A percentile compares a stretch with the other conserved stretches of the same genome.
Conservation (phyloP, 2,113 vertebrate species). For the Chrysochloris asiatica region DNA sequence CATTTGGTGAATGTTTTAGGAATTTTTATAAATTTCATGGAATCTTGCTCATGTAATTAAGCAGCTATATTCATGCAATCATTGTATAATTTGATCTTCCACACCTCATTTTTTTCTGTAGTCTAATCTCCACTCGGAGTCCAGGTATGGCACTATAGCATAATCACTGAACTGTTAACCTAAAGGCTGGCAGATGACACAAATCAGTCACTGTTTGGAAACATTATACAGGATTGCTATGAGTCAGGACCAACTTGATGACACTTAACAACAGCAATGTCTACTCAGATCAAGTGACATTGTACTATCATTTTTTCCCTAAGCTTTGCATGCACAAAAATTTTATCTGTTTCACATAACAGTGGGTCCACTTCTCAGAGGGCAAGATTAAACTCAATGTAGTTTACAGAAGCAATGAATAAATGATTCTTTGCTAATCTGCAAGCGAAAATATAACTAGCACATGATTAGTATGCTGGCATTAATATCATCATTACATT, state of each 20-base stretch:
- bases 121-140: background rate
- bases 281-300: background rate
- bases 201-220: too few species aligned
- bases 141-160: too few species aligned
- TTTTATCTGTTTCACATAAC: background rate
- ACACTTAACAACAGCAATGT: too few species aligned
- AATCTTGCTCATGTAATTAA: conserved; percentile 53
- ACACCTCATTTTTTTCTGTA: conserved; percentile 43
- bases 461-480: background rate
- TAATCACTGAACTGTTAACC: too few species aligned
- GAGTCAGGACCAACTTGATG: too few species aligned
- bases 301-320: background rate
- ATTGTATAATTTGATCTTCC: conserved; percentile 41
- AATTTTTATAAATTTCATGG: conserved; percentile 50
- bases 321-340: background rate
- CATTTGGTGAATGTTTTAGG: conserved; percentile 52
- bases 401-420: background rate
- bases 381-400: background rate
- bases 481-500: background rate
- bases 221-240: too few species aligned
- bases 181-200: too few species aligned
- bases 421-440: conserved; percentile 48
- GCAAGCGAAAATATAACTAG: conserved; percentile 26
- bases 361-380: background rate
- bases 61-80: conserved; percentile 35